Conservation (phyloP, 2,113 vertebrate genomes). For the Oxyruncus cristatus region DNA sequence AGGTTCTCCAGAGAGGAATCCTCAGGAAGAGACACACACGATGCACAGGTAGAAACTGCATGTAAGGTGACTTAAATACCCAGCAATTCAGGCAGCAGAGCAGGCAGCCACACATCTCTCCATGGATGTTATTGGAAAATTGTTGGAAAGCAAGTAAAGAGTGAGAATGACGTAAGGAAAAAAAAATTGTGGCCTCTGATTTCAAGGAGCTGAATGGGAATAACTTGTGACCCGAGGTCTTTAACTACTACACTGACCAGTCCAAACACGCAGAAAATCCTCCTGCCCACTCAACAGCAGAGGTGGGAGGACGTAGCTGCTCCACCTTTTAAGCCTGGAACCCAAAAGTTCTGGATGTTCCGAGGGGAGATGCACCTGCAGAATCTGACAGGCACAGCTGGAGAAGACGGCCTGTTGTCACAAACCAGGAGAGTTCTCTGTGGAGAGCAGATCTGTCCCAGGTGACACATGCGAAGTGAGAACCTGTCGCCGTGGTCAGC, state of each 20-base stretch:
- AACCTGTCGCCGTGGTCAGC: fast-evolving
- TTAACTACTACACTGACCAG: not conserved
- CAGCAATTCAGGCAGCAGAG: not conserved
- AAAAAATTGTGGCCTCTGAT: not conserved
- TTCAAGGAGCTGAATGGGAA: not conserved
- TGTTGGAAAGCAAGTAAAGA: not conserved
- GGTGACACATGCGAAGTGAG: fast-evolving
- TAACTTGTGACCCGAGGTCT: not conserved
- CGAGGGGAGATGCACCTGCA: not conserved
- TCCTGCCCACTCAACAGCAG: not conserved
- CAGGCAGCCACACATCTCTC: not conserved
- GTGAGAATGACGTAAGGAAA: not conserved
- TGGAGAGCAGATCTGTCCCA: not conserved
- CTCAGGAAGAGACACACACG: not conserved
- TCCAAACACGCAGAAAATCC: not conserved
- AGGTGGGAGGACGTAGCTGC: fast-evolving
- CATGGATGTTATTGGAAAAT: not conserved
- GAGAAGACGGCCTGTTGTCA: not conserved
- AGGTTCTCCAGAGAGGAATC: not conserved
- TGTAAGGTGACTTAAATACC: fast-evolving
- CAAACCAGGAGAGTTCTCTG: not conserved
- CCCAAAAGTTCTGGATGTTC: not conserved
- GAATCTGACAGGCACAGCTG: not conserved
- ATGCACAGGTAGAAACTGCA: not conserved
- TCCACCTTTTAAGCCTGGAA: not conserved